phyloP scores from a whole-genome alignment of 2,797 vertebrate species.

The Cynodonichthys magdalenae region DNA sequence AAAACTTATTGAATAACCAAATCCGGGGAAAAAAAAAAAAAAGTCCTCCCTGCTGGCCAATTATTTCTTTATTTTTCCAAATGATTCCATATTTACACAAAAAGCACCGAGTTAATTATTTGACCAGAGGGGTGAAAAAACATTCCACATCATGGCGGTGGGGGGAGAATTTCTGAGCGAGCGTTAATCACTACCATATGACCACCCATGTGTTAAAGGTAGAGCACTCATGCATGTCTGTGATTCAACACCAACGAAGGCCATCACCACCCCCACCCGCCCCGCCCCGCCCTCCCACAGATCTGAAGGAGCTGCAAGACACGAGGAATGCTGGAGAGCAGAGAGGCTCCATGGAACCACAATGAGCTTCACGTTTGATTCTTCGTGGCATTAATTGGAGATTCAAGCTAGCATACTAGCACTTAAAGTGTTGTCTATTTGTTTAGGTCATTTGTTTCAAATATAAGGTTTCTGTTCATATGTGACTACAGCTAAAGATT shows the following conservation, averaged over 20 bases:
- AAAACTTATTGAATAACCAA: conserved; percentile 20
- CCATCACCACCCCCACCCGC: conserved; percentile 63
- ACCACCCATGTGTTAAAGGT: conserved; percentile 82
- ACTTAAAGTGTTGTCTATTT: conserved; percentile 1
- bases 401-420: conserved; percentile 24
- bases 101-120: conserved; percentile 73
- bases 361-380: conserved; percentile 75
- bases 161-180: conserved; percentile 75
- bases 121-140: conserved; percentile 78
- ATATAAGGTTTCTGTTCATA: neutral
- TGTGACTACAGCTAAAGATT: neutral
- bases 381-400: conserved; percentile 49
- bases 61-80: conserved; percentile 73
- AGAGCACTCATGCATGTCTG: conserved; percentile 80
- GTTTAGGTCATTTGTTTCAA: conserved; percentile 9
- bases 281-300: conserved; percentile 55
- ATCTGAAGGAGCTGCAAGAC: conserved; percentile 73
- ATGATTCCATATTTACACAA: conserved; percentile 76
- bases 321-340: conserved; percentile 73
- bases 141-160: conserved; percentile 65
- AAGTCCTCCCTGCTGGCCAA: conserved; percentile 43
- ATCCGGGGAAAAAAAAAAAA: conserved; percentile 5
- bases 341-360: conserved; percentile 71
- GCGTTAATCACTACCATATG: conserved; percentile 82
- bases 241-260: conserved; percentile 75